Evolutionary conservation across 2,888 invertebrate species (phyloP), one percentile per base, ranked within the genome.

Genomic region (Apomyelois bistriatella): DNA sequence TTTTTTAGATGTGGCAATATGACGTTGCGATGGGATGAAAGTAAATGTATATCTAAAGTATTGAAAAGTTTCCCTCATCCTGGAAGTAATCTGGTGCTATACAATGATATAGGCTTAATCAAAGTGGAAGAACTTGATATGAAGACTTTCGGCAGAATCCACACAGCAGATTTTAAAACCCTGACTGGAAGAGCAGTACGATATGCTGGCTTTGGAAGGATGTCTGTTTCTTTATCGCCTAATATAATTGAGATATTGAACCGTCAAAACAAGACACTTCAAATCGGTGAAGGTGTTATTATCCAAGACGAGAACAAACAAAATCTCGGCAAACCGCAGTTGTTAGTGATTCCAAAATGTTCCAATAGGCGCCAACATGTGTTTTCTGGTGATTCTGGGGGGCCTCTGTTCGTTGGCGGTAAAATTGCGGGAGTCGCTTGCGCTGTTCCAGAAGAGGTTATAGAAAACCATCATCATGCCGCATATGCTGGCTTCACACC

Each of bases 211-310:
- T 43, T 32, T 32, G 32, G 9, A 3, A 28, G 12, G 4, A 12
- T 6, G 1, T 5, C 16, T 16, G 8, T 1, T 10, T 16, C 9
- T 3, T 1, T 15, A n/a, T 7, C 0, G 7, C 1, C 4, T 13
- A 8, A n/a, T 3, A 10, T 3, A 12, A 12, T 9, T 7, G 8
- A 16, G 15, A 2, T 40, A 2, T 3, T 16, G 1, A 9, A 40
- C 1, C 7, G 2, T 10, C 1, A 16, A 40, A 16, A 16, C 9
- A 15, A 16, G 9, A 16, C 28, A 6, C 42, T 43, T 28, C 42
- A 43, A 12, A 43, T 43, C 3, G 42, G 42, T n/a, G 42, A 43
- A 28, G 42, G 42, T 9, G 42, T 43, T 8, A 43, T 43, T 28
- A 28, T 12, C 28, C 6, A 28, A 9, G 13, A 3, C 1, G n/a